phyloP scores from a whole-genome alignment of 2,888 invertebrate genomes.

The Parasteatoda lunata region DNA sequence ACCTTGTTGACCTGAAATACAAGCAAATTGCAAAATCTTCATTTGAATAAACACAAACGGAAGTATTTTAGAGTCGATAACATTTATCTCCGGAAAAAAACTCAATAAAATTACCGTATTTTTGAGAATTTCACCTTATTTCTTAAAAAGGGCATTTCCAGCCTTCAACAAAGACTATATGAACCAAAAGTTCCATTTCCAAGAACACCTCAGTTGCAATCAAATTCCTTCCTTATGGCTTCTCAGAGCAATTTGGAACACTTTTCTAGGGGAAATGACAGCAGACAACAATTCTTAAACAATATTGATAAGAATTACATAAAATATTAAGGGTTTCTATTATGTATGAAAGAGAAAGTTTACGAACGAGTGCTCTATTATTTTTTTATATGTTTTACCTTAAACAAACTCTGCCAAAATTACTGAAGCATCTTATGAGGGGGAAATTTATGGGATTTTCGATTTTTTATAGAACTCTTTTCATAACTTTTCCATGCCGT shows the following conservation, averaged over 20 bases:
- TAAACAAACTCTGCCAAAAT: constrained; percentile 9
- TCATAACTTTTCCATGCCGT: constrained; percentile 14
- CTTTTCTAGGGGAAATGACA: constrained; percentile 17
- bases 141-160: not conserved
- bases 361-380: constrained; percentile 8
- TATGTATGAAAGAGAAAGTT: not conserved
- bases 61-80: constrained; percentile 20
- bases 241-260: constrained; percentile 16
- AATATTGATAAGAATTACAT: too few species aligned
- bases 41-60: constrained; percentile 47
- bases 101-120: not conserved
- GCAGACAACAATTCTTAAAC: too few species aligned
- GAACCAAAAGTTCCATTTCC: not conserved
- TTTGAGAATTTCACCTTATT: not conserved
- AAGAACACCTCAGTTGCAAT: not conserved
- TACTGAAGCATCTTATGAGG: constrained; percentile 33
- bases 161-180: not conserved
- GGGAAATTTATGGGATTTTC: constrained; percentile 19
- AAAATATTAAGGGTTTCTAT: not conserved
- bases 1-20: constrained; percentile 18
- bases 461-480: not conserved
- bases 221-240: constrained; percentile 39
- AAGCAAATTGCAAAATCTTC: constrained; percentile 18
- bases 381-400: constrained; percentile 35
- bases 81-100: not conserved